A percentile compares a stretch with the other conserved stretches of the same genome.
Evolutionary conservation across 2,113 vertebrate species (phyloP).

Genomic region (Oenanthe melanoleuca): DNA sequence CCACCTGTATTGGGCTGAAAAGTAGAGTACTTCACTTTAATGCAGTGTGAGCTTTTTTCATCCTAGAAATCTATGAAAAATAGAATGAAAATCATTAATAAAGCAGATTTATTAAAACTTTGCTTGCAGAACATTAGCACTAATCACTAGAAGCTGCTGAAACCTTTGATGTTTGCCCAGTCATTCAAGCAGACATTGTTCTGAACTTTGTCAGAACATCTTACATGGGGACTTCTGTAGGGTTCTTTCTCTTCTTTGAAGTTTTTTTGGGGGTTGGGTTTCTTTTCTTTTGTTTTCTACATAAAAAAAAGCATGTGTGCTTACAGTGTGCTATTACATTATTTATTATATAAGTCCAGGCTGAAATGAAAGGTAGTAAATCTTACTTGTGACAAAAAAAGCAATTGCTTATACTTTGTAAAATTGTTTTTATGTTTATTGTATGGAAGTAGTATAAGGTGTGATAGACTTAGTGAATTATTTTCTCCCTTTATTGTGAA

Average conservation of each 20-base stretch:
- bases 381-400: neutral
- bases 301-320: neutral
- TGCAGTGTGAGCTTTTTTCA: neutral
- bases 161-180: neutral
- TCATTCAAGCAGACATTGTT: neutral
- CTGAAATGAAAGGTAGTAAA: neutral
- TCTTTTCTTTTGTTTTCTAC: neutral
- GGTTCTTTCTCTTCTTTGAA: neutral
- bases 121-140: neutral
- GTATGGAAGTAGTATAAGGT: accelerated
- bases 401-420: neutral
- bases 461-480: neutral
- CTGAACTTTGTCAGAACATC: neutral
- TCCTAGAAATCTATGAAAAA: neutral
- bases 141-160: neutral
- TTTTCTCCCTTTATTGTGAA: neutral
- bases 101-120: neutral
- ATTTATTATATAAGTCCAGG: neutral
- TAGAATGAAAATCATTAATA: neutral
- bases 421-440: neutral
- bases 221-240: neutral
- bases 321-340: neutral
- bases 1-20: accelerated
- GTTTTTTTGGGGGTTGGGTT: neutral
- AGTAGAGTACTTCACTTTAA: neutral